These are phyloP conservation scores for Stegodyphus dumicola DNA, from an alignment of 1,140 invertebrate genomes.

Conservation along the genomic window DNA sequence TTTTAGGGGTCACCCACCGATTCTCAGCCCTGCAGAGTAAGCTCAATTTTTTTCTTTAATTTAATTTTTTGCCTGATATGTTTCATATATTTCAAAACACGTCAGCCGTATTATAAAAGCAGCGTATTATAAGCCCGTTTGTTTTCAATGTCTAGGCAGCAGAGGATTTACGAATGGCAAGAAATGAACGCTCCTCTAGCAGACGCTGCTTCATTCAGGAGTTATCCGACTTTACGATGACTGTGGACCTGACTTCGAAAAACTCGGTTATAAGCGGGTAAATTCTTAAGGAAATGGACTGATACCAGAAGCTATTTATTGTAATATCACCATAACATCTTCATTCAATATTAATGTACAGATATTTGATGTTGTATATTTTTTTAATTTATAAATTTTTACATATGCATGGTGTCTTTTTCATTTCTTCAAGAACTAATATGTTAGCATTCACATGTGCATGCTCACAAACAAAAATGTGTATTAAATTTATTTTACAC, in stretches of 20 bases:
- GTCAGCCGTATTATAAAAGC: not conserved
- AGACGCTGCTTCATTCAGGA: conserved; percentile 62
- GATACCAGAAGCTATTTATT: too few species aligned
- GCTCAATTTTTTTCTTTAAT: conserved; percentile 6
- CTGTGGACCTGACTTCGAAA: not conserved
- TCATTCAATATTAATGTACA: too few species aligned
- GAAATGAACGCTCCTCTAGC: conserved; percentile 62
- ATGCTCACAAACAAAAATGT: too few species aligned
- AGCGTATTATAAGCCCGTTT: not conserved
- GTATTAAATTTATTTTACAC: too few species aligned
- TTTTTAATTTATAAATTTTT: too few species aligned
- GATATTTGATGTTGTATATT: too few species aligned
- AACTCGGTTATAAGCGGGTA: not conserved
- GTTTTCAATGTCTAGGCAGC: conserved; percentile 37
- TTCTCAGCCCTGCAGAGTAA: conserved; percentile 61
- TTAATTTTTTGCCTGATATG: not conserved
- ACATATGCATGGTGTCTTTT: too few species aligned
- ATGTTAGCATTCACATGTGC: too few species aligned
- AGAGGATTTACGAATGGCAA: conserved; percentile 64
- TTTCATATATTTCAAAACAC: not conserved
- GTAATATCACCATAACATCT: too few species aligned
- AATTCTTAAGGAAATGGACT: not conserved
- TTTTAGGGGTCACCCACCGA: conserved; percentile 43
- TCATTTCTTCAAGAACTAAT: too few species aligned
- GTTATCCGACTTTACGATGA: conserved; percentile 59